These are phyloP conservation scores for Nemurella pictetii DNA, from an alignment of 2,888 invertebrate species.

Conservation along the genomic window DNA sequence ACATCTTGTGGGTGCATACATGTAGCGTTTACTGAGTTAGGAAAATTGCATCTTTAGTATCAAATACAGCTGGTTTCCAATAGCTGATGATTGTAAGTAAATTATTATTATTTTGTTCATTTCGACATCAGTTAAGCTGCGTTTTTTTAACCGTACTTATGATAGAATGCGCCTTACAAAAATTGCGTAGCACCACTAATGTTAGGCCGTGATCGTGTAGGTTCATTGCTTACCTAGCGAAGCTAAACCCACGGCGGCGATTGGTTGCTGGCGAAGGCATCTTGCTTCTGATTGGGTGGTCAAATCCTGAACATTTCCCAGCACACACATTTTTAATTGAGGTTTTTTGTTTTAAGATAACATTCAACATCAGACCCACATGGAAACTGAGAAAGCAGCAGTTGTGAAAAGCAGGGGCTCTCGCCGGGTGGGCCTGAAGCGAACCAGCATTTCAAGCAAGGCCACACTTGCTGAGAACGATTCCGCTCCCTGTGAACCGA, in stretches of 20 bases:
- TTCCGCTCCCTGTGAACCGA: not conserved
- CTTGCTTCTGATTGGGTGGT: not conserved
- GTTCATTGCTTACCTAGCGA: slow-evolving; percentile 20
- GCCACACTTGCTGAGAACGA: not conserved
- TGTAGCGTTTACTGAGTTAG: slow-evolving; percentile 2
- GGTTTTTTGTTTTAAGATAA: not conserved
- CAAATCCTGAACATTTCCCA: not conserved
- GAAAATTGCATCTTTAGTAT: not conserved
- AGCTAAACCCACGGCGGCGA: not conserved
- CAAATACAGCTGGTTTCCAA: not conserved
- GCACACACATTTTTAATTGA: not conserved
- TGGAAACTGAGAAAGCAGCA: slow-evolving; percentile 19
- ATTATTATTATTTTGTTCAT: not conserved
- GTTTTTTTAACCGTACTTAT: not conserved
- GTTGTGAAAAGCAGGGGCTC: slow-evolving; percentile 17
- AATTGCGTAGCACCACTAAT: not conserved
- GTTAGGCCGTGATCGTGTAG: not conserved
- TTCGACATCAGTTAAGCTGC: not conserved
- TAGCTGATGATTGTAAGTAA: slow-evolving; percentile 21
- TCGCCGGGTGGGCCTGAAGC: slow-evolving; percentile 3
- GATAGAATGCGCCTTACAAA: not conserved
- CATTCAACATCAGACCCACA: not conserved
- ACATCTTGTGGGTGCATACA: slow-evolving; percentile 16
- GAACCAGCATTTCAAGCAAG: slow-evolving; percentile 12
- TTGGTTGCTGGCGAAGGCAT: not conserved